phyloP scores from a whole-genome alignment of 1,140 invertebrate species.

The Zaprionus ghesquierei region DNA sequence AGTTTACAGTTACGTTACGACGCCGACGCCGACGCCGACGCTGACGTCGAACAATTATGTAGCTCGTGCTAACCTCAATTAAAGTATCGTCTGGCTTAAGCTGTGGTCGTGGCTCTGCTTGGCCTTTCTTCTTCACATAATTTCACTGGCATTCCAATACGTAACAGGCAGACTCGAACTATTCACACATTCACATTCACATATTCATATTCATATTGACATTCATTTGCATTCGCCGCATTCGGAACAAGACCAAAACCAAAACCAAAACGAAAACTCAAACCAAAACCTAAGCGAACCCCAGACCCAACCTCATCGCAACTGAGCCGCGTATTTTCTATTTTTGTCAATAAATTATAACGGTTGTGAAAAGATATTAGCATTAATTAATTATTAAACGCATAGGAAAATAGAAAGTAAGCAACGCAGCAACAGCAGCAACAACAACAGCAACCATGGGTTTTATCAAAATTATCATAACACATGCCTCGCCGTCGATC shows the following conservation, averaged over 20 bases:
- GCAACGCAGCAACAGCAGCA: neutral
- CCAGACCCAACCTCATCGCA: too few relatives aligned
- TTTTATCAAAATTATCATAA: constrained; percentile 61
- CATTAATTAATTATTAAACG: constrained; percentile 80
- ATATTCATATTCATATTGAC: constrained; percentile 34
- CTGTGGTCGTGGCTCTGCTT: neutral
- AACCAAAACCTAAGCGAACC: too few relatives aligned
- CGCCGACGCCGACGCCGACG: too few relatives aligned
- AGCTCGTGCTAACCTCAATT: neutral
- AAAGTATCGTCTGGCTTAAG: neutral
- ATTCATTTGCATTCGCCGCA: constrained; percentile 56
- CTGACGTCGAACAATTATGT: neutral
- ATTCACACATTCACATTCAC: neutral
- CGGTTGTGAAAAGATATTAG: constrained; percentile 81
- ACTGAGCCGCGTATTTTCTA: constrained; percentile 55
- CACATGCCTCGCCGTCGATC: constrained; percentile 15
- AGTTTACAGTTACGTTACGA: neutral
- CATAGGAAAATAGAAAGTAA: constrained; percentile 80
- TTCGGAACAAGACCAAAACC: constrained; percentile 23
- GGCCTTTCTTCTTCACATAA: constrained; percentile 27
- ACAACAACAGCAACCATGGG: neutral
- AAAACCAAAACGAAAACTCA: too few relatives aligned
- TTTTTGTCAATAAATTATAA: constrained; percentile 78
- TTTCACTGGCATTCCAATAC: constrained; percentile 64
- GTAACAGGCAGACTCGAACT: constrained; percentile 30